These are phyloP conservation scores for Leucania comma DNA, from an alignment of 2,888 invertebrate species.

Conservation along the genomic window DNA sequence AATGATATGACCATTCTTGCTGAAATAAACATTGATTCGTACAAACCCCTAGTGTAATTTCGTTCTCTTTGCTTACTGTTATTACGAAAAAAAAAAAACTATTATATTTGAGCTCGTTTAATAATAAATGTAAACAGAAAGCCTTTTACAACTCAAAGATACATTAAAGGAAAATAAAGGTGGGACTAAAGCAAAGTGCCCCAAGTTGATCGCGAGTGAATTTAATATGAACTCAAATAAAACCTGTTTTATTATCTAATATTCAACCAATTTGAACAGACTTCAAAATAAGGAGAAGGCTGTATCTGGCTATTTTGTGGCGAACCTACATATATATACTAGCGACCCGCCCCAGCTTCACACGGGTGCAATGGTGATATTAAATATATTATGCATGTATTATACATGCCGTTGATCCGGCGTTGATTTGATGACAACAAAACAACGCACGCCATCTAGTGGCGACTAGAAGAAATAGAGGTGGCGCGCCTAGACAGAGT, in stretches of 20 bases:
- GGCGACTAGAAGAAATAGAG: too few species aligned
- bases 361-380: too few species aligned
- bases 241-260: neutral
- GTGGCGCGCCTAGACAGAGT: too few species aligned
- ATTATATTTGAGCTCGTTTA: constrained; percentile 1
- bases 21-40: neutral
- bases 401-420: too few species aligned
- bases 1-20: neutral
- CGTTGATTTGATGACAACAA: too few species aligned
- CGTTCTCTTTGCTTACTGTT: neutral
- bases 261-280: neutral
- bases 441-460: too few species aligned
- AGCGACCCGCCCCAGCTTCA: too few species aligned
- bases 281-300: neutral
- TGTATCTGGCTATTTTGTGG: neutral
- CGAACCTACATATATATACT: neutral
- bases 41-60: constrained; percentile 20
- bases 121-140: constrained; percentile 14
- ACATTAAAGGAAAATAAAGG: constrained; percentile 1
- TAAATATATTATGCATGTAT: too few species aligned
- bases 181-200: constrained; percentile 10
- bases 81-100: constrained; percentile 7
- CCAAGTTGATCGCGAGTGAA: constrained; percentile 40
- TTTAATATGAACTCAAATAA: constrained; percentile 39
- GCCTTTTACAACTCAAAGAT: constrained; percentile 10